Evolutionary conservation across 2,113 vertebrate genomes (phyloP).

Genomic region (Poecile atricapillus): DNA sequence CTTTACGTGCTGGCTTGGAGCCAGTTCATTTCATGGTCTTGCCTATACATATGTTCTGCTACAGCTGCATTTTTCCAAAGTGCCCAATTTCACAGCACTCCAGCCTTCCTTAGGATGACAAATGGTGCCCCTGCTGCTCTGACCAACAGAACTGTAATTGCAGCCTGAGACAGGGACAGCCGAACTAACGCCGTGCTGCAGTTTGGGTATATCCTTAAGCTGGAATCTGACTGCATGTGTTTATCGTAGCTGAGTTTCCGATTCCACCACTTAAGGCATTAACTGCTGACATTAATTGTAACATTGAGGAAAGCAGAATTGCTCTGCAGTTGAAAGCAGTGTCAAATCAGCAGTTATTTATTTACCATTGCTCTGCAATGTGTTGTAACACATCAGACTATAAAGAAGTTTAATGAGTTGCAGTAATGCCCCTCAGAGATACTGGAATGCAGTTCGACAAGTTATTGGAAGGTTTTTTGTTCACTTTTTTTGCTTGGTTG

Average conservation of each 20-base stretch:
- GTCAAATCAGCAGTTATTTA: constrained; percentile 55
- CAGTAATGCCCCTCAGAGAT: not conserved
- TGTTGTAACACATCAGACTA: not conserved
- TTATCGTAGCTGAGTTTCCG: not conserved
- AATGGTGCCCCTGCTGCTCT: constrained; percentile 47
- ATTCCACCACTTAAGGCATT: constrained; percentile 17
- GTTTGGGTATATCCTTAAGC: not conserved
- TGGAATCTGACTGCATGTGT: constrained; percentile 1
- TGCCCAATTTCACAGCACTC: constrained; percentile 53
- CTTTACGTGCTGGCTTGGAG: constrained; percentile 11
- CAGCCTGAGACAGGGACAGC: not conserved
- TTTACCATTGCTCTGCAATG: constrained; percentile 9
- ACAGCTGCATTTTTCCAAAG: constrained; percentile 60
- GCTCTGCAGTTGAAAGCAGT: constrained; percentile 27
- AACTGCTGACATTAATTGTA: constrained; percentile 38
- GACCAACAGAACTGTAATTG: constrained; percentile 55
- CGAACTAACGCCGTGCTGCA: not conserved
- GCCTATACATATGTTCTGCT: constrained; percentile 60
- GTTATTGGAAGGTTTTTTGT: not conserved
- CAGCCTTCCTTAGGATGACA: constrained; percentile 53
- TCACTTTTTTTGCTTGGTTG: not conserved
- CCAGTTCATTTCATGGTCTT: constrained; percentile 65
- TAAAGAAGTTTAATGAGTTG: constrained; percentile 38
- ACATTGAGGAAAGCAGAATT: constrained; percentile 22
- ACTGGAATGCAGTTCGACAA: not conserved